Evolutionary conservation across 30 jellyfish, hydroid and myxozoan species (phyloP), one percentile per base, ranked within the genome.

Genomic region (Turritopsis rubra): DNA sequence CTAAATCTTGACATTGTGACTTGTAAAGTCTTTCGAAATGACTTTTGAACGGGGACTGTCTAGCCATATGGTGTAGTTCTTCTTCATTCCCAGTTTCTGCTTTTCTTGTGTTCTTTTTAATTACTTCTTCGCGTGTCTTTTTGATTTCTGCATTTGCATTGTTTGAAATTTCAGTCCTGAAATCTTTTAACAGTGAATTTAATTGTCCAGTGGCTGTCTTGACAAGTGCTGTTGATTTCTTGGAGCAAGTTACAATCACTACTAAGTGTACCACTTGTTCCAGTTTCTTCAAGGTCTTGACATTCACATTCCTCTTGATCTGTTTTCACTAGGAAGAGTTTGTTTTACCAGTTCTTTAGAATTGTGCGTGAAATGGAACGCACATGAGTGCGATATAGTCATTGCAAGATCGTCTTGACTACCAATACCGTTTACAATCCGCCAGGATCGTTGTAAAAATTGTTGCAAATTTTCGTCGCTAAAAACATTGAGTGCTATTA

Each of bases 401-500:
- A 22, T 29, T n/a, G 21, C 16, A 29, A 75, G 83, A 21, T 75
- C 83, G 22, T 27, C 21, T 29, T 25, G 21, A 16, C 24, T 75
- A 16, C 71, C 83, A 28, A 8, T 28, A 5, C 24, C 66, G 25
- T 75, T 75, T 16, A 75, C 65, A 25, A 79, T 79, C 17, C 86
- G 75, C 86, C 86, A 79, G 4, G 86, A 16, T 79, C 86, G 53
- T 16, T 79, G 21, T 21, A 82, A 27, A 68, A 66, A 66, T 54
- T 27, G 75, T 41, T 25, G 52, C 41, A 65, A 30, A 19, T 1
- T 8, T 66, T 81, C 87, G 18, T 53, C 68, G 65, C 54, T 81
- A 16, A 81, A 52, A 1, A 81, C 87, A 25, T 81, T 77, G 53
- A 81, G 80, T 0, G 83, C 87, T 21, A 82, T 74, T 19, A 81